phyloP scores from a whole-genome alignment of 2,888 invertebrate species.

The Drosophila antonietae region DNA sequence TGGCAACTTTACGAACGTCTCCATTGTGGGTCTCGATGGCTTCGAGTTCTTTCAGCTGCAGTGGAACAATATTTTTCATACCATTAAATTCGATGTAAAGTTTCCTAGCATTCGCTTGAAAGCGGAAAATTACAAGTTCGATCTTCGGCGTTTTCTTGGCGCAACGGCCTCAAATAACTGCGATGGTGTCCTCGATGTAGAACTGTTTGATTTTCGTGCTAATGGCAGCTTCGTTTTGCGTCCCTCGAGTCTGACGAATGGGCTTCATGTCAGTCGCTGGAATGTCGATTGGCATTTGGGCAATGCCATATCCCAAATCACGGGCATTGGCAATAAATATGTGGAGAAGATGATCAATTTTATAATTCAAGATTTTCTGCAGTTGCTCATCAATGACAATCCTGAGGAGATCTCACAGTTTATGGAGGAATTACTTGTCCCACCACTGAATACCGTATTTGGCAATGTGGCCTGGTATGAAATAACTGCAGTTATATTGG shows the following conservation, averaged over 20 bases:
- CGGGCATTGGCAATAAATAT: slow-evolving; percentile 62
- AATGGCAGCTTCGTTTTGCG: slow-evolving; percentile 74
- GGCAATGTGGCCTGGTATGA: slow-evolving; percentile 66
- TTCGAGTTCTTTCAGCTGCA: slow-evolving; percentile 72
- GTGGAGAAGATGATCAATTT: slow-evolving; percentile 65
- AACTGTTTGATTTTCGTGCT: slow-evolving; percentile 64
- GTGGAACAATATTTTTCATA: slow-evolving; percentile 70
- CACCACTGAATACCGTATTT: slow-evolving; percentile 57
- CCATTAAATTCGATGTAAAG: slow-evolving; percentile 73
- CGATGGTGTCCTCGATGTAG: slow-evolving; percentile 67
- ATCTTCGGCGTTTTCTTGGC: slow-evolving; percentile 54
- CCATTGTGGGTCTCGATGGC: slow-evolving; percentile 71
- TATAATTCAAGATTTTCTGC: slow-evolving; percentile 69
- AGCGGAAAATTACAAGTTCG: slow-evolving; percentile 69
- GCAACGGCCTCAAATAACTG: slow-evolving; percentile 53
- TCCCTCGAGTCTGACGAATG: slow-evolving; percentile 53
- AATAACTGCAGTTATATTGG: slow-evolving; percentile 66
- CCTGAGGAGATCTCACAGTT: slow-evolving; percentile 60
- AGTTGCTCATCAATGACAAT: slow-evolving; percentile 70
- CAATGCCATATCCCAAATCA: slow-evolving; percentile 62
- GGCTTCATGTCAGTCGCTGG: slow-evolving; percentile 64
- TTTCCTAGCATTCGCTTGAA: slow-evolving; percentile 67
- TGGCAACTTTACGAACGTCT: slow-evolving; percentile 72
- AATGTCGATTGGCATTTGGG: slow-evolving; percentile 66
- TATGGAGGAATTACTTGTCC: slow-evolving; percentile 65